A percentile compares a stretch with the other conserved stretches of the same genome.
Conservation (phyloP, 1,140 invertebrate species). For the Brachionus rubens region DNA sequence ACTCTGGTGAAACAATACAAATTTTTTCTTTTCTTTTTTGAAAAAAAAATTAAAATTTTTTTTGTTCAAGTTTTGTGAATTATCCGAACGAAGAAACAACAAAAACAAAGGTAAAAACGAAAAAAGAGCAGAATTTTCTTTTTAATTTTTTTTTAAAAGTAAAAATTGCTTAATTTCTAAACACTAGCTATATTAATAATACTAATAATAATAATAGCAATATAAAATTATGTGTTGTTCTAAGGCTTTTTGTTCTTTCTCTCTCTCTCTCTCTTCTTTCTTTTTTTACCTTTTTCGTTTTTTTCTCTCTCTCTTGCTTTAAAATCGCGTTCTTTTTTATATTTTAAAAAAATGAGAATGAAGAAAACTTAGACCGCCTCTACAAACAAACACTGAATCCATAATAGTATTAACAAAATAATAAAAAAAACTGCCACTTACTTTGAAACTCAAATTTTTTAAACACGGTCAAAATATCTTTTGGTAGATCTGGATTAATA, state of each 20-base stretch:
- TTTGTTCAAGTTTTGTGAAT: too few relatives aligned
- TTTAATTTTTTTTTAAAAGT: neutral
- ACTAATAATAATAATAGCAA: constrained; percentile 30
- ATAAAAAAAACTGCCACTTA: constrained; percentile 15
- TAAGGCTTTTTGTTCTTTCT: constrained; percentile 9
- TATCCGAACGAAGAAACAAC: too few relatives aligned
- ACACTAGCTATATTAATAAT: too few relatives aligned
- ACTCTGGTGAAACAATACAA: too few relatives aligned
- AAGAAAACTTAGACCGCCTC: too few relatives aligned
- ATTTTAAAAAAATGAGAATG: neutral
- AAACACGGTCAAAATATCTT: constrained; percentile 29
- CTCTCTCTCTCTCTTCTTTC: neutral
- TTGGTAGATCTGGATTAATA: constrained; percentile 38
- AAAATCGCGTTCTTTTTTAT: neutral
- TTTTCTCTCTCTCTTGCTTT: neutral
- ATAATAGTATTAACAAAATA: too few relatives aligned
- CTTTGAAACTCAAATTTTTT: constrained; percentile 41
- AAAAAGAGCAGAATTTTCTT: too few relatives aligned
- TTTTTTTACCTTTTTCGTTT: neutral
- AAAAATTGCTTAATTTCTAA: constrained; percentile 29
- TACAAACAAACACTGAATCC: too few relatives aligned
- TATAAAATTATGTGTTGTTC: too few relatives aligned
- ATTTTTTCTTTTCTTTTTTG: too few relatives aligned
- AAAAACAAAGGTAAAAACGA: too few relatives aligned
- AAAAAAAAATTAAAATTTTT: too few relatives aligned